Conservation (phyloP, 2,888 invertebrate species). For the Platycheirus albimanus region DNA sequence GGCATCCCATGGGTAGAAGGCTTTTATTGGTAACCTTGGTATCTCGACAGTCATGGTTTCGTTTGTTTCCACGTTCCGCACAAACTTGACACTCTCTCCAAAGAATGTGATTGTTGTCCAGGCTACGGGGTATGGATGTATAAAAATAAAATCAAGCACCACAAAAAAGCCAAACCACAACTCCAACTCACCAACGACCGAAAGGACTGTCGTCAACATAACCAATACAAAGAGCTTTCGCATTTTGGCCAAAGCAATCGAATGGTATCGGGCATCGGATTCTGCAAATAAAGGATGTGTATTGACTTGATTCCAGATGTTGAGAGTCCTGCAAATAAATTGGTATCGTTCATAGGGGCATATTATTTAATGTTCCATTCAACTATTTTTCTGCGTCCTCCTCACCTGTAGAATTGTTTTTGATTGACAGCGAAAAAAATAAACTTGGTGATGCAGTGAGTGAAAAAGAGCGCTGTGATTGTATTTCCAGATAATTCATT, state of each 20-base stretch:
- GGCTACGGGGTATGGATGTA: slow-evolving; percentile 83
- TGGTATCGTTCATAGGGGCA: neutral
- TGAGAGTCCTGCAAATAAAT: slow-evolving; percentile 85
- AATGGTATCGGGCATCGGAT: slow-evolving; percentile 90
- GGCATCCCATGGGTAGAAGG: slow-evolving; percentile 91
- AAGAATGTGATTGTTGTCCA: slow-evolving; percentile 93
- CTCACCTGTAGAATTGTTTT: slow-evolving; percentile 89
- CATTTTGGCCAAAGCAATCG: slow-evolving; percentile 89
- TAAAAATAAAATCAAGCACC: slow-evolving; percentile 8
- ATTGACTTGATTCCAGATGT: slow-evolving; percentile 93
- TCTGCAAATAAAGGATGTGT: slow-evolving; percentile 93
- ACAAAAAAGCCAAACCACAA: neutral
- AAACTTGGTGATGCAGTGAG: slow-evolving; percentile 90
- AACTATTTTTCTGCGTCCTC: neutral
- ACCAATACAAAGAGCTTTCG: slow-evolving; percentile 88
- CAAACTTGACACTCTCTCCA: slow-evolving; percentile 88
- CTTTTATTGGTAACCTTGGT: slow-evolving; percentile 89
- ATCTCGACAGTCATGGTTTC: slow-evolving; percentile 87
- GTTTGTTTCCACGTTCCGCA: slow-evolving; percentile 88
- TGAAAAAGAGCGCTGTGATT: slow-evolving; percentile 91
- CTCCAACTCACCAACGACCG: slow-evolving; percentile 85
- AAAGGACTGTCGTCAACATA: slow-evolving; percentile 85
- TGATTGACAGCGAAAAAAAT: slow-evolving; percentile 89
- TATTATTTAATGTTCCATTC: neutral
- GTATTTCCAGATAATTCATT: slow-evolving; percentile 90